Evolutionary conservation across 2,113 vertebrate species (phyloP).

Genomic region (zebrafish (Danio rerio)): GRCz12tu NC_133190.1:30925001-30925500

Average conservation of each 20-base stretch:
- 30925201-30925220: neutral
- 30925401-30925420: too few species aligned
- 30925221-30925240: neutral
- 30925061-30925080: slow-evolving; percentile 89
- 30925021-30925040: slow-evolving; percentile 98
- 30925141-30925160: neutral
- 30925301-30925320: slow-evolving; percentile 97
- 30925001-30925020: slow-evolving; percentile 96
- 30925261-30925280: slow-evolving; percentile 83
- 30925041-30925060: slow-evolving; percentile 92
- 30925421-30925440: neutral
- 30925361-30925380: neutral
- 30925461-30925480: slow-evolving; percentile 39
- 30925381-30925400: too few species aligned
- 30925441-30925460: slow-evolving; percentile 23
- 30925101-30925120: slow-evolving; percentile 86
- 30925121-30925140: neutral
- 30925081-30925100: slow-evolving; percentile 97
- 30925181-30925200: neutral
- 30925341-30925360: slow-evolving; percentile 72
- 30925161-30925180: too few species aligned
- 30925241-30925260: slow-evolving; percentile 88
- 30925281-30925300: slow-evolving; percentile 88
- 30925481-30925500: slow-evolving; percentile 58
- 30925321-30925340: slow-evolving; percentile 96